These are phyloP conservation scores for Charadrius vociferus DNA, from an alignment of 2,113 vertebrate genomes.

Conservation along the genomic window DNA sequence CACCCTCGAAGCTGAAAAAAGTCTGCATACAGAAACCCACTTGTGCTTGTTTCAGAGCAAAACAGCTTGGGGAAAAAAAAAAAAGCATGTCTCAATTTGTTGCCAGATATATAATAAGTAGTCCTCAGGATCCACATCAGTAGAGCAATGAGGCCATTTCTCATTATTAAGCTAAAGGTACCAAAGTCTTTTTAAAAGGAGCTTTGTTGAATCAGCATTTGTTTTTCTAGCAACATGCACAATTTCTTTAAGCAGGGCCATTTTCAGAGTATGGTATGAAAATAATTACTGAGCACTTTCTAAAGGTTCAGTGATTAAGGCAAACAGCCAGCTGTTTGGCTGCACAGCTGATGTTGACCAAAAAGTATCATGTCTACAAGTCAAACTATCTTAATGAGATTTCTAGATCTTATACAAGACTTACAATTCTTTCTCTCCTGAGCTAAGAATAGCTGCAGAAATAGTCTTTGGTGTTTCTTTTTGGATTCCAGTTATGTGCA, in stretches of 20 bases:
- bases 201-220: slow-evolving; percentile 20
- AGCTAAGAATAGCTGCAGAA: not conserved
- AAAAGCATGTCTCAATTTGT: not conserved
- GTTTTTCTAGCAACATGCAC: not conserved
- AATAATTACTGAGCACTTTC: slow-evolving; percentile 5
- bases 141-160: not conserved
- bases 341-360: slow-evolving; percentile 26
- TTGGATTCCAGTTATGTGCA: not conserved
- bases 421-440: not conserved
- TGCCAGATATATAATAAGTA: not conserved
- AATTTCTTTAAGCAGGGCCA: slow-evolving; percentile 8
- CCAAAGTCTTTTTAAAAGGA: not conserved
- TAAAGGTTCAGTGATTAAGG: slow-evolving; percentile 20
- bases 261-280: not conserved
- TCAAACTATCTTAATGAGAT: not conserved
- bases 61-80: not conserved
- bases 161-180: slow-evolving; percentile 19
- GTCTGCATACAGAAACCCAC: not conserved
- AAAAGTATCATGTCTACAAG: not conserved
- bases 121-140: not conserved
- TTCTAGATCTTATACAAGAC: not conserved
- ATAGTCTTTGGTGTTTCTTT: not conserved
- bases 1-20: not conserved
- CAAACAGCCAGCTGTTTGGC: slow-evolving; percentile 14
- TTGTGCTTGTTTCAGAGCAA: not conserved